Percentiles rank a stretch among this genome's conserved stretches.
These are phyloP conservation scores for Gnathonemus echidnorhynchus DNA, from an alignment of 2,113 vertebrate genomes.

Conservation along the genomic window DNA sequence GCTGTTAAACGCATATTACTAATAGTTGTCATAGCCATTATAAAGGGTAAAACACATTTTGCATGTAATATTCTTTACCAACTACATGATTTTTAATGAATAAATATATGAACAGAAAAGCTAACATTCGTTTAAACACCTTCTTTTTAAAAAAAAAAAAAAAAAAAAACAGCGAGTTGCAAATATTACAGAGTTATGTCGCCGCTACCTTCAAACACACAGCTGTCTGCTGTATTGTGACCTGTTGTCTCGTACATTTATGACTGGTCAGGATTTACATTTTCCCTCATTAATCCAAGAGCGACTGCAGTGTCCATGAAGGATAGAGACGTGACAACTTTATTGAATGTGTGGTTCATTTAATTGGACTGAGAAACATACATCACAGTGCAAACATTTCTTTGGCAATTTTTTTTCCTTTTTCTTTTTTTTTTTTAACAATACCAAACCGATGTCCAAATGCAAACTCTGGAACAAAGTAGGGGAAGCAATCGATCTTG, in stretches of 20 bases:
- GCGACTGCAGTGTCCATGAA: neutral
- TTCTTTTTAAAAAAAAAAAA: neutral
- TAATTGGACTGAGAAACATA: conserved; percentile 63
- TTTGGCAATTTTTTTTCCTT: conserved; percentile 58
- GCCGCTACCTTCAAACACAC: neutral
- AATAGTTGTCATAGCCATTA: neutral
- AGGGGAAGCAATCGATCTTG: conserved; percentile 50
- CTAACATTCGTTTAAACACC: neutral
- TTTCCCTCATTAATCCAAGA: neutral
- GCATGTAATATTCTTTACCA: neutral
- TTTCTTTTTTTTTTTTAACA: conserved; percentile 34
- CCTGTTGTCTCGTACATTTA: neutral
- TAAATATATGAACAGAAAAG: neutral
- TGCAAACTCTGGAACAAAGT: conserved; percentile 37
- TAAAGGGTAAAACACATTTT: neutral
- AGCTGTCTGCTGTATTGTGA: neutral
- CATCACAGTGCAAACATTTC: conserved; percentile 72
- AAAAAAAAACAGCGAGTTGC: neutral
- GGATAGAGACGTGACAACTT: conserved; percentile 15
- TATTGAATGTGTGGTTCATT: conserved; percentile 54
- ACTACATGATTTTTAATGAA: neutral
- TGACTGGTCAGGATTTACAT: neutral
- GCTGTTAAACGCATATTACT: neutral
- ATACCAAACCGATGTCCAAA: conserved; percentile 55
- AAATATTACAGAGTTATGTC: neutral